phyloP scores from a whole-genome alignment of 2,797 vertebrate genomes.

The Bradypodion ventrale region DNA sequence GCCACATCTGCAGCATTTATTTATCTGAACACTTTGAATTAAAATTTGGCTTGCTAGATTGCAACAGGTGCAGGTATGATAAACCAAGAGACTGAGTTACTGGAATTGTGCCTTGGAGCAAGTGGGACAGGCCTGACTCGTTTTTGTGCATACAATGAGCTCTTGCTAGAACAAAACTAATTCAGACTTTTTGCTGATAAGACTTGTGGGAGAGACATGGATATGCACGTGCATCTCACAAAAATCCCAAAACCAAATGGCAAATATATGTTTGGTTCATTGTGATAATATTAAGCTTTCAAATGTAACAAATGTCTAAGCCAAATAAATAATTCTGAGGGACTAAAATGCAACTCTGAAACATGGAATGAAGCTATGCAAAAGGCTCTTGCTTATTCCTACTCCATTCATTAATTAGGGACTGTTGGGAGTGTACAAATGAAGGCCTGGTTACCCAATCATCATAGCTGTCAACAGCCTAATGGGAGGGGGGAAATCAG shows the following conservation, averaged over 20 bases:
- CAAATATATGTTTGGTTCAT: neutral
- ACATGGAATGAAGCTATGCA: neutral
- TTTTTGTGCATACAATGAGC: neutral
- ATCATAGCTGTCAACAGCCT: neutral
- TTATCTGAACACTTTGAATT: neutral
- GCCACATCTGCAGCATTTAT: neutral
- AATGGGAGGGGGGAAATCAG: neutral
- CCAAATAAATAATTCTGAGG: neutral
- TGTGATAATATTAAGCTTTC: neutral
- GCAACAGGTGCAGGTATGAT: neutral
- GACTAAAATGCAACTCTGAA: neutral
- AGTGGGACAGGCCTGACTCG: neutral
- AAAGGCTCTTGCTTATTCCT: neutral
- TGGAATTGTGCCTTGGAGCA: neutral
- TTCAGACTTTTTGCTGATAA: neutral
- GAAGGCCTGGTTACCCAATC: neutral
- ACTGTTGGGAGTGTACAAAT: neutral
- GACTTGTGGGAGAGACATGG: neutral
- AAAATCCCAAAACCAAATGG: neutral
- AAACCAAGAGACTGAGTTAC: neutral
- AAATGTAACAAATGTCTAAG: neutral
- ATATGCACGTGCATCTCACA: neutral
- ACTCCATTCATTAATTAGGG: neutral
- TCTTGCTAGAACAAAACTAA: neutral
- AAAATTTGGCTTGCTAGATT: neutral